These are phyloP conservation scores for Eulemur coronatus DNA, from an alignment of 2,797 vertebrate species.

Conservation along the genomic window DNA sequence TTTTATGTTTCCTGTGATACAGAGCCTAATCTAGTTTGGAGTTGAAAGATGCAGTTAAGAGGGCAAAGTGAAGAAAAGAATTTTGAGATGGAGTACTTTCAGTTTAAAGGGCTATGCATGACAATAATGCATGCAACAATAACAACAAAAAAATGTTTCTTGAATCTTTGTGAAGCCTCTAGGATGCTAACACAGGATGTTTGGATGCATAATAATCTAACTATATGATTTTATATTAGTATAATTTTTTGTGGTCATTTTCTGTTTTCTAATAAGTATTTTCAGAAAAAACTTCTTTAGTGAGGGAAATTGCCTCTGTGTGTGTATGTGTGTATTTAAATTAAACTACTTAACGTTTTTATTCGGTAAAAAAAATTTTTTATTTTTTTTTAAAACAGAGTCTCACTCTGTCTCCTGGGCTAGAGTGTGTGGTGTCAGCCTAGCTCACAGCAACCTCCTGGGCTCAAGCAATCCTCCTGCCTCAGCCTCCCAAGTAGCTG, in stretches of 20 bases:
- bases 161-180: neutral
- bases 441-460: no score
- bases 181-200: neutral
- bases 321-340: neutral
- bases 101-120: conserved; percentile 25
- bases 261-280: neutral
- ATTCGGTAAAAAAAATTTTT: neutral
- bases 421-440: no score
- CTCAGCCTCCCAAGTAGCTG: no score
- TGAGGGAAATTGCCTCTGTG: neutral
- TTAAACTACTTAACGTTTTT: neutral
- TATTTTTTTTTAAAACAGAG: no score
- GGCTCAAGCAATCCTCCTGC: no score
- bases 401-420: no score
- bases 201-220: neutral
- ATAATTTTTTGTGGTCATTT: neutral
- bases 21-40: conserved; percentile 12
- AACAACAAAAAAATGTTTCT: neutral
- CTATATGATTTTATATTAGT: neutral
- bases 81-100: conserved; percentile 38
- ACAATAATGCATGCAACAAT: neutral
- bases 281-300: neutral
- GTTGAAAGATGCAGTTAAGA: conserved; percentile 66
- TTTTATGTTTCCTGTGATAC: conserved; percentile 60
- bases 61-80: conserved; percentile 35